Evolutionary conservation across 2,888 invertebrate species (phyloP).

Genomic region (Pristionchus exspectatus): DNA sequence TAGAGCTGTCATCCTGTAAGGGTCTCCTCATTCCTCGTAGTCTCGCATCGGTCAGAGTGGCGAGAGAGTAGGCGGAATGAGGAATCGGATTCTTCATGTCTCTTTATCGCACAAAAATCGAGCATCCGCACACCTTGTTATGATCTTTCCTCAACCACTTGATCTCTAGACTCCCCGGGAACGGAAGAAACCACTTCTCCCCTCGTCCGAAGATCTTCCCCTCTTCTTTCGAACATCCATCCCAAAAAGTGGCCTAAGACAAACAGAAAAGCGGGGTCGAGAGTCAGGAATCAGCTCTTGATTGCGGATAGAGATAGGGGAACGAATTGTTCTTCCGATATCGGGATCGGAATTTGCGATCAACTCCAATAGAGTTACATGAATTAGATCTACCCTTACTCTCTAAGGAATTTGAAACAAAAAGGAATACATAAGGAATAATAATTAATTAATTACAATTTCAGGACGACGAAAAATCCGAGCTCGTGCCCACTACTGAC

Average conservation of each 20-base stretch:
- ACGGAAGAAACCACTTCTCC: not conserved
- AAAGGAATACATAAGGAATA: not conserved
- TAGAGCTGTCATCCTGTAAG: not conserved
- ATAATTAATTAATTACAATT: not conserved
- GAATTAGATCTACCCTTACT: no score
- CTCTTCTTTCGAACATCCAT: not conserved
- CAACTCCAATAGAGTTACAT: no score
- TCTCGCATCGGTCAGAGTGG: no score
- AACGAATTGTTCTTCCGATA: not conserved
- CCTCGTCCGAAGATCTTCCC: not conserved
- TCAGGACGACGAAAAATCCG: constrained; percentile 39
- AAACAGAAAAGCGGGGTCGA: constrained; percentile 28
- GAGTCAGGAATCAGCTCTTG: constrained; percentile 25
- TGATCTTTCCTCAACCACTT: not conserved
- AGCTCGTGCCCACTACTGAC: constrained; percentile 43
- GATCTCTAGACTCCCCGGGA: not conserved
- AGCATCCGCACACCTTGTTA: not conserved
- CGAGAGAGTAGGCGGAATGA: no score
- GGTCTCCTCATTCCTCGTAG: no score
- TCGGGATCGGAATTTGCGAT: not conserved
- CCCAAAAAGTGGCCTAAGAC: constrained; percentile 32
- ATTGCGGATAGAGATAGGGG: not conserved
- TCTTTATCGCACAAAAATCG: not conserved
- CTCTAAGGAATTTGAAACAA: not conserved
- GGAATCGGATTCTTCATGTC: not conserved